phyloP scores from a whole-genome alignment of 2,113 vertebrate species.

The Scolopax mira region DNA sequence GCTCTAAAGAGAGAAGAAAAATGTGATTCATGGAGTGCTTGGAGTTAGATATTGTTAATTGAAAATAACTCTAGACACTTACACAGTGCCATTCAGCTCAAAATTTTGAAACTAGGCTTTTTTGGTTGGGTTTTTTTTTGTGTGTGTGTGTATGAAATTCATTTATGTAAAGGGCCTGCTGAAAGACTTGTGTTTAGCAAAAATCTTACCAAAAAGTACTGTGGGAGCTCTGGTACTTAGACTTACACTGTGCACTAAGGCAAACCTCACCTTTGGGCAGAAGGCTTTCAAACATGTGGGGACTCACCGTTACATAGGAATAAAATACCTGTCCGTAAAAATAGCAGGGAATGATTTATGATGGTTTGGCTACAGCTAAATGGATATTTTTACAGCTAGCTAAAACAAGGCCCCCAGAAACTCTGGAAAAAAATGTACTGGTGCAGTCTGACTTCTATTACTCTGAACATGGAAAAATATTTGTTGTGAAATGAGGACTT shows the following conservation, averaged over 20 bases:
- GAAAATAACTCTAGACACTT: constrained; percentile 35
- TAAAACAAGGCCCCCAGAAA: not conserved
- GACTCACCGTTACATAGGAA: not conserved
- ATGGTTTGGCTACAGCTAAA: not conserved
- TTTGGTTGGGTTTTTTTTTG: not conserved
- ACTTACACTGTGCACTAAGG: not conserved
- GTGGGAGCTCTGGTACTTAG: not conserved
- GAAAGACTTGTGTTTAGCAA: not conserved
- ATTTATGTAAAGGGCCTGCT: not conserved
- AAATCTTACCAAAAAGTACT: not conserved
- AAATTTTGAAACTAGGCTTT: not conserved
- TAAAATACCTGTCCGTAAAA: not conserved
- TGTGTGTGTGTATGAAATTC: not conserved
- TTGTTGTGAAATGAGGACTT: not conserved
- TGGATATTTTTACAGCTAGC: not conserved
- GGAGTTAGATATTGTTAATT: constrained; percentile 43
- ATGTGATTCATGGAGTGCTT: constrained; percentile 32
- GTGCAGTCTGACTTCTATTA: not conserved
- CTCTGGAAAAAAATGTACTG: not conserved
- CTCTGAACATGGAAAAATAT: not conserved
- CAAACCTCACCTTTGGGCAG: not conserved
- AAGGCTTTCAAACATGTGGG: not conserved
- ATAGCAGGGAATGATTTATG: not conserved
- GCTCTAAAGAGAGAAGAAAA: constrained; percentile 52
- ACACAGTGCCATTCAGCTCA: constrained; percentile 8